Percentiles rank a stretch among this genome's conserved stretches.
These are phyloP conservation scores for Lepilemur septentrionalis DNA, from an alignment of 2,797 vertebrate genomes.

Conservation along the genomic window DNA sequence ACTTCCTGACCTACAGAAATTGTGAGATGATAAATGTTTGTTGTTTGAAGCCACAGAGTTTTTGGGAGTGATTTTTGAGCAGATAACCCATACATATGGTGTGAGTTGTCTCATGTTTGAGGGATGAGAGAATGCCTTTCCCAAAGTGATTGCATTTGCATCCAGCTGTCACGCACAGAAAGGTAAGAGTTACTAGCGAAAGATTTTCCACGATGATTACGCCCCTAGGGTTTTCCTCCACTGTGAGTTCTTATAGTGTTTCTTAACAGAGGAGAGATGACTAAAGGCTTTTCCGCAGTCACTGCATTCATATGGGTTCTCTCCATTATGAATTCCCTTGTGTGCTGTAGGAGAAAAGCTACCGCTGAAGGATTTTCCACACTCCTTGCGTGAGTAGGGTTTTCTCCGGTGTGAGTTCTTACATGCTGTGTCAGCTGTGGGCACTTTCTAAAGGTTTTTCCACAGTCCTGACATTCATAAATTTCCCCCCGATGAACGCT, in stretches of 20 bases:
- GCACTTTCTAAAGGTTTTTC: slow-evolving; percentile 56
- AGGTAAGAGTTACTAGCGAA: slow-evolving; percentile 58
- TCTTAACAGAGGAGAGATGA: slow-evolving; percentile 58
- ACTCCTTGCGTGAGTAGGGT: slow-evolving; percentile 53
- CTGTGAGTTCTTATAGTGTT: slow-evolving; percentile 63
- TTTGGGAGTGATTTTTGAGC: neutral
- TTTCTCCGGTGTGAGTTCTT: slow-evolving; percentile 70
- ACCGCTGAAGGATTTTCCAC: slow-evolving; percentile 64
- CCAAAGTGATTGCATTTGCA: neutral
- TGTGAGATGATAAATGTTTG: neutral
- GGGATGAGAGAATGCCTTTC: neutral
- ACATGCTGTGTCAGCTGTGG: slow-evolving; percentile 64
- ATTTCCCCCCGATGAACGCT: slow-evolving; percentile 60
- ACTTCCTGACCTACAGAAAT: neutral
- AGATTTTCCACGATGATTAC: slow-evolving; percentile 35
- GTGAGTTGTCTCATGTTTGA: neutral
- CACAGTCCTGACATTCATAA: slow-evolving; percentile 46
- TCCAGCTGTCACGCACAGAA: slow-evolving; percentile 42
- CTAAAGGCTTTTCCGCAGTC: slow-evolving; percentile 65
- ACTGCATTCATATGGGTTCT: slow-evolving; percentile 53
- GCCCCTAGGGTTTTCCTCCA: neutral
- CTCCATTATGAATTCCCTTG: slow-evolving; percentile 55
- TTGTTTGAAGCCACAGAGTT: neutral
- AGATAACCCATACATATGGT: neutral
- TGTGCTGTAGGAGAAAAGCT: slow-evolving; percentile 63